Percentiles rank a stretch among this genome's conserved stretches.
These are phyloP conservation scores for Suillia variegata DNA, from an alignment of 2,888 invertebrate genomes.

Conservation along the genomic window DNA sequence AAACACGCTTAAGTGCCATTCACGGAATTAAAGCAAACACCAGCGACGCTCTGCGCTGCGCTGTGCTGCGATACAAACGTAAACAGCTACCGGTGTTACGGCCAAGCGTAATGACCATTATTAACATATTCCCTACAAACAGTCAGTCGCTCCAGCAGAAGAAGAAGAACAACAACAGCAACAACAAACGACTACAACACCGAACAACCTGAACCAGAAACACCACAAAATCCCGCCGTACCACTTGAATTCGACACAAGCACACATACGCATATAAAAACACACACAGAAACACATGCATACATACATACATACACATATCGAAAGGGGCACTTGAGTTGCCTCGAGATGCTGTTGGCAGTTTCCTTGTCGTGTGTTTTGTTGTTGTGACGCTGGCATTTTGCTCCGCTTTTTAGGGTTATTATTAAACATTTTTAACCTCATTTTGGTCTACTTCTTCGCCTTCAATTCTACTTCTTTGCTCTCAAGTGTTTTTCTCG, in stretches of 20 bases:
- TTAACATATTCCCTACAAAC: conserved; percentile 31
- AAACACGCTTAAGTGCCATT: background rate
- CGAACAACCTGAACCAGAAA: background rate
- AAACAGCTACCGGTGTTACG: conserved; percentile 29
- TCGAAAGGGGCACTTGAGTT: background rate
- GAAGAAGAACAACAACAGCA: background rate
- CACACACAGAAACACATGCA: background rate
- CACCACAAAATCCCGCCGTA: background rate
- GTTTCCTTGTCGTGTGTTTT: background rate
- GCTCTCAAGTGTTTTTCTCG: conserved; percentile 4
- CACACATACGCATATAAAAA: conserved; percentile 2
- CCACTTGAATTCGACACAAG: background rate
- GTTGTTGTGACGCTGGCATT: background rate
- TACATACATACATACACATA: background rate
- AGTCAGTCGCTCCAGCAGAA: no score
- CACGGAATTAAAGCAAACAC: background rate
- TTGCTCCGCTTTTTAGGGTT: background rate
- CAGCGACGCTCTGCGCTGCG: background rate
- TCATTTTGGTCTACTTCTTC: conserved; percentile 12
- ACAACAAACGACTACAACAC: no score
- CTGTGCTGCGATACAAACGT: background rate
- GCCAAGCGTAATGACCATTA: conserved; percentile 31
- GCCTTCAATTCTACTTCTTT: background rate
- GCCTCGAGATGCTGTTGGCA: background rate
- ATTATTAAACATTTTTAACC: conserved; percentile 15